Base-by-base conservation (phyloP, 2,113 vertebrate species). In the Cinclus mexicanus region DNA sequence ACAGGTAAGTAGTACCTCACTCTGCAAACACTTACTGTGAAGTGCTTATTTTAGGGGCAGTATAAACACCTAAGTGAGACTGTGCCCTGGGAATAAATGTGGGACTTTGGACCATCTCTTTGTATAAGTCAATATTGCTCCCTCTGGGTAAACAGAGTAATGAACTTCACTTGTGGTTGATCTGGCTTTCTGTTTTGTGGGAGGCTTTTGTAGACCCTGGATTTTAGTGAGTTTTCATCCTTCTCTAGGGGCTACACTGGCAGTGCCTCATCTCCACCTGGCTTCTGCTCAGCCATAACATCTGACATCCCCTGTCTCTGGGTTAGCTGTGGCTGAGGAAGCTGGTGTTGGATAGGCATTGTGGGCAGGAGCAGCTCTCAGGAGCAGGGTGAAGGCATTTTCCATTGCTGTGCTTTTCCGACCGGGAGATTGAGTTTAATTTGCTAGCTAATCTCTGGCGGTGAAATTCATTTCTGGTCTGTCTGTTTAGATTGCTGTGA, bases 401-500 rank as follows among this genome's bases (percentile, higher is more conserved):
- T 28, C 76, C 39, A 41, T 80, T 2, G 1, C 71, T 77, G 63
- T 0, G 7, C 56, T 95, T 83, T 85, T 69, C 29, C 0, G 0
- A 65, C 87, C 70, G 67, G 16, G 50, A 83, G 46, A 26, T 39
- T 61, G 76, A 83, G n/a, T 82, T 93, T 91, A 91, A 91, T 96
- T 95, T 93, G 78, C 82, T 95, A 79, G 67, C 49, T 94, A 31
- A 80, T 95, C 75, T 93, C 87, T 55, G 82, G 64, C 63, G 70
- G 55, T 91, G 84, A 88, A 94, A 91, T 88, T 95, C 0, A 49
- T 91, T 95, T 96, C 94, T 95, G 78, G 75, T 91, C 87, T 93
- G 74, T 85, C 84, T 95, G 87, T 91, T 96, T 64, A 83, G 67
- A 92, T 88, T 57, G 81, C 52, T 1, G 17, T 94, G 93, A 93